Evolutionary conservation across 2,888 invertebrate genomes (phyloP), one percentile per base, ranked within the genome.

Genomic region (Amblyjoppa proteus): DNA sequence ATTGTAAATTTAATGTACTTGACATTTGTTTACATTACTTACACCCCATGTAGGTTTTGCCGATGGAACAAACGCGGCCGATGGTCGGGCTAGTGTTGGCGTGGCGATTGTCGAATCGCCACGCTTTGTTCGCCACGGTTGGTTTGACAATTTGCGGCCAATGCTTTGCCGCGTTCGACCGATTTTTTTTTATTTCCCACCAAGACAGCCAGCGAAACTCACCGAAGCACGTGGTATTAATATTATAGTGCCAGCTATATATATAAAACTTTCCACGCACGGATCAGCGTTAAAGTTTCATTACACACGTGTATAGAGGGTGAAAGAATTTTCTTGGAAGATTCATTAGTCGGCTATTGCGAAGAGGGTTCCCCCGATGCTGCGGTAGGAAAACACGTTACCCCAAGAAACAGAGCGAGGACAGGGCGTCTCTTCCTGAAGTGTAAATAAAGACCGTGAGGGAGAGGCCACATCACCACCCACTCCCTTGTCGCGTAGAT

Each of bases 361-460:
- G 6, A 20, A 28, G 31, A 45, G 28, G 61, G 11, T 75, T 51
- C 20, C 7, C 5, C 31, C 28, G 34, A 75, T 66, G 38, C 51
- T 31, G 16, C 34, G 51, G 9, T 64, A 16, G 49, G 51, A 51
- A 49, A 75, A 64, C 61, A 61, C 75, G 75, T 66, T 34, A 34
- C n/a, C 51, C 5, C 34, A 4, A 25, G 49, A 49, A 66, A 45
- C 25, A 51, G 51, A 25, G 13, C 20, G 13, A 49, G 34, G 34
- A 20, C 51, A 2, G 25, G 75, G 34, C 51, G 16, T 64, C 31
- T 20, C 49, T 34, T 75, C 51, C 49, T 16, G 51, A 75, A 49
- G 75, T 75, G 75, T 61, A 75, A 75, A 75, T 75, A 75, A 49
- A 75, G 64, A 66, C 51, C 31, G 20, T 66, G 75, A 75, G 75